phyloP scores from a whole-genome alignment of 2,888 invertebrate genomes.

The Drosophila prostipennis region DNA sequence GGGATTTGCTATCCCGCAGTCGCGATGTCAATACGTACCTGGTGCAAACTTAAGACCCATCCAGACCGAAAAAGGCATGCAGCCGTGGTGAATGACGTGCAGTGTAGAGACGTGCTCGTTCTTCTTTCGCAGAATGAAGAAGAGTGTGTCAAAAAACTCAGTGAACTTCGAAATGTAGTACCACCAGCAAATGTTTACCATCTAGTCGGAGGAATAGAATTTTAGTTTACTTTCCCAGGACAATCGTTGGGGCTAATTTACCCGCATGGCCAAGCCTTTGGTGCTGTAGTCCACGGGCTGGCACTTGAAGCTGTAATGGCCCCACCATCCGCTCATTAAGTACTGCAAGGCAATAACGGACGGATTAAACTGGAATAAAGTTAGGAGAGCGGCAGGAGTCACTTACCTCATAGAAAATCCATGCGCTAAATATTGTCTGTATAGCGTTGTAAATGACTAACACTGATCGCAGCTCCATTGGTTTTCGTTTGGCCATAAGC shows the following conservation, averaged over 20 bases:
- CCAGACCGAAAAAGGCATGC: constrained; percentile 98
- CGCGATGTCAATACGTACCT: constrained; percentile 85
- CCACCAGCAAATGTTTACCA: constrained; percentile 98
- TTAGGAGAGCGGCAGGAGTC: background rate
- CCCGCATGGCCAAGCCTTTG: constrained; percentile 89
- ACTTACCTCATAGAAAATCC: constrained; percentile 96
- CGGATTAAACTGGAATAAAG: background rate
- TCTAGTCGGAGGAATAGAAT: constrained; percentile 85
- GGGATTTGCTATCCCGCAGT: no score
- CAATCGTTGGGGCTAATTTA: constrained; percentile 81
- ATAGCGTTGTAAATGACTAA: constrained; percentile 94
- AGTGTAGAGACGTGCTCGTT: constrained; percentile 96
- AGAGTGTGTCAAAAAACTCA: constrained; percentile 98
- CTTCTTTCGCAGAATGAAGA: constrained; percentile 97
- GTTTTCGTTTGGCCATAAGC: constrained; percentile 95
- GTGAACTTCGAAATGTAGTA: constrained; percentile 98
- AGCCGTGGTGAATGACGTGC: constrained; percentile 98
- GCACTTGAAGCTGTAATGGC: constrained; percentile 91
- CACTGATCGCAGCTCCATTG: constrained; percentile 91
- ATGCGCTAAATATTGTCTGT: constrained; percentile 95
- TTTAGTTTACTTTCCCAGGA: background rate
- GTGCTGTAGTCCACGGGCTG: constrained; percentile 94
- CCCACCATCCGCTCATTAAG: constrained; percentile 90
- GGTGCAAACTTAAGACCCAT: constrained; percentile 98
- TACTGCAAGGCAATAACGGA: constrained; percentile 84